Conservation (phyloP, 2,888 invertebrate genomes). For the Chaetogeoica ovagalla region DNA sequence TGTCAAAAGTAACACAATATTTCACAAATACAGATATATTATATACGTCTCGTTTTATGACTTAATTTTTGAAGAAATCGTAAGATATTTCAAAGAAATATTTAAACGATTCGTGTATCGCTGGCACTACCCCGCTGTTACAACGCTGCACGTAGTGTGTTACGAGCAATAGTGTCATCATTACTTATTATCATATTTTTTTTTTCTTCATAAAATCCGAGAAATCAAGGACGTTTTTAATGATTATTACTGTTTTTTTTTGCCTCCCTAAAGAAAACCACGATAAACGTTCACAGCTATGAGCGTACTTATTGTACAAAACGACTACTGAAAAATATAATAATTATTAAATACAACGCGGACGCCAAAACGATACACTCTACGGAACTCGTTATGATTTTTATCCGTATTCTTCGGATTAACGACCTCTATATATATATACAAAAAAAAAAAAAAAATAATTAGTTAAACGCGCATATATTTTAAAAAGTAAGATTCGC, state of each 20-base stretch:
- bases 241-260: too few species aligned
- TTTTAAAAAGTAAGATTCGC: slow-evolving; percentile 40
- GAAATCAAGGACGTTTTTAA: too few species aligned
- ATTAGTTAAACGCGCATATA: slow-evolving; percentile 6
- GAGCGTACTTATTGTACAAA: background rate
- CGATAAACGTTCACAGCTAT: too few species aligned
- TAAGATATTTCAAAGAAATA: background rate
- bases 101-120: background rate
- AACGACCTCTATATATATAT: slow-evolving; percentile 12
- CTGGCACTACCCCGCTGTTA: background rate
- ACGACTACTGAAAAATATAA: background rate
- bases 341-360: background rate
- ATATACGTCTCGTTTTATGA: background rate
- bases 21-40: too few species aligned
- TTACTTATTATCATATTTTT: too few species aligned
- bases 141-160: background rate
- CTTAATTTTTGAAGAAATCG: slow-evolving; percentile 23
- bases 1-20: background rate
- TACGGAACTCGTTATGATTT: background rate
- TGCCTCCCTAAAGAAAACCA: too few species aligned
- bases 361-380: too few species aligned
- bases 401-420: background rate
- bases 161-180: background rate
- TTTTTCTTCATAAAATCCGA: too few species aligned
- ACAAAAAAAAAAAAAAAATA: background rate